Conservation (phyloP, 1,140 invertebrate species). For the Hylaeus volcanicus region DNA sequence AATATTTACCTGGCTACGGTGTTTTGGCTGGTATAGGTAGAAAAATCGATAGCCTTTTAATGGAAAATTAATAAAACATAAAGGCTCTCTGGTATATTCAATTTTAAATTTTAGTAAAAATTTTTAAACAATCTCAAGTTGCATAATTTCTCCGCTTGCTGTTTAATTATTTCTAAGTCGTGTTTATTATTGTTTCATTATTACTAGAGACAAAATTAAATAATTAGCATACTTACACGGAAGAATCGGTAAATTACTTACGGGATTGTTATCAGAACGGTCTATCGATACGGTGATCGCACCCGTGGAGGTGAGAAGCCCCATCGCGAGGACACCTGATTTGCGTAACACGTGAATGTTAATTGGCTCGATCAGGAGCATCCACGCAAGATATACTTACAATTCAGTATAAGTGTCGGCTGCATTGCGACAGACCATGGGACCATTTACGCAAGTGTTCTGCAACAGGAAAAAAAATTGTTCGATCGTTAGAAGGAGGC, state of each 20-base stretch:
- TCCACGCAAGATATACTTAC: slow-evolving; percentile 49
- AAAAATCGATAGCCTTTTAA: too few relatives aligned
- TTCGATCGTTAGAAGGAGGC: slow-evolving; percentile 15
- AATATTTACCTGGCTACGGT: too few relatives aligned
- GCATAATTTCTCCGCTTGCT: too few relatives aligned
- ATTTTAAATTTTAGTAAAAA: too few relatives aligned
- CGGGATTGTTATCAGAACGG: slow-evolving; percentile 72
- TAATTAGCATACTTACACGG: too few relatives aligned
- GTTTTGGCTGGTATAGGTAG: too few relatives aligned
- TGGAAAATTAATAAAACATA: too few relatives aligned
- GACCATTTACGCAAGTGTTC: slow-evolving; percentile 56
- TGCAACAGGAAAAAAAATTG: slow-evolving; percentile 49
- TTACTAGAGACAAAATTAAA: too few relatives aligned
- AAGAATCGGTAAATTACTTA: slow-evolving; percentile 52
- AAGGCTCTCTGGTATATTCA: too few relatives aligned
- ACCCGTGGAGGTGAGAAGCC: slow-evolving; percentile 60
- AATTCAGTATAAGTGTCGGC: slow-evolving; percentile 54
- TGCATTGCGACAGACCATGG: slow-evolving; percentile 67
- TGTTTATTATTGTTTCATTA: too few relatives aligned
- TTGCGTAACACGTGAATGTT: not conserved
- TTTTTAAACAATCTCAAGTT: too few relatives aligned
- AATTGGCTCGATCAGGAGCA: not conserved
- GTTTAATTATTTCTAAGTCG: too few relatives aligned
- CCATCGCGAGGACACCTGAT: slow-evolving; percentile 67
- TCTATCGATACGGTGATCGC: slow-evolving; percentile 76